Percentiles rank a stretch among this genome's conserved stretches.
Evolutionary conservation across 2,888 invertebrate genomes (phyloP).

Genomic region (Oscheius onirici): DNA sequence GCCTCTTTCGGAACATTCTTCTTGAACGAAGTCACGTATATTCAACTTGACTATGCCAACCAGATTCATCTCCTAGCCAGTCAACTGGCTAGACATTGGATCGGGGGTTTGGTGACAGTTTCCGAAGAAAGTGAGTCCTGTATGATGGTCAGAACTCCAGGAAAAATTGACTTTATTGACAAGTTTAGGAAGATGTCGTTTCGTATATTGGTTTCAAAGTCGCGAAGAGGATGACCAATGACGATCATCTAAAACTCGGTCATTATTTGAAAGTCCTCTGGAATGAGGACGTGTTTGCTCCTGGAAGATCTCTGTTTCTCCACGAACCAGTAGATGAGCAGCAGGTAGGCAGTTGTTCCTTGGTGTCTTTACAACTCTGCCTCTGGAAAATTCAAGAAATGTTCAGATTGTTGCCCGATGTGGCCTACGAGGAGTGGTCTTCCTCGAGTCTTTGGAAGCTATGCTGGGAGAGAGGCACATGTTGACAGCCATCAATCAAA

Average conservation of each 20-base stretch:
- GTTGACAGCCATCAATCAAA: slow-evolving; percentile 42
- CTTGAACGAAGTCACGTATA: slow-evolving; percentile 36
- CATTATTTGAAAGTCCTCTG: slow-evolving; percentile 43
- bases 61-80: slow-evolving; percentile 41
- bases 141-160: slow-evolving; percentile 35
- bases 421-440: slow-evolving; percentile 46
- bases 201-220: slow-evolving; percentile 45
- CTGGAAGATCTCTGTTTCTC: slow-evolving; percentile 39
- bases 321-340: slow-evolving; percentile 43
- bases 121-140: slow-evolving; percentile 41
- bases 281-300: slow-evolving; percentile 39
- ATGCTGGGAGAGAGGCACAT: slow-evolving; percentile 45
- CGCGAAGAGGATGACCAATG: slow-evolving; percentile 49
- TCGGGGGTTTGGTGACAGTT: slow-evolving; percentile 44
- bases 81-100: slow-evolving; percentile 49
- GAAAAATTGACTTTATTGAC: neutral
- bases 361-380: too few relatives aligned
- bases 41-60: slow-evolving; percentile 45
- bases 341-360: too few relatives aligned
- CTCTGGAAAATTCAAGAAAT: neutral
- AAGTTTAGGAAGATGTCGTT: slow-evolving; percentile 44
- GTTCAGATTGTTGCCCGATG: slow-evolving; percentile 42
- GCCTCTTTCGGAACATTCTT: slow-evolving; percentile 44
- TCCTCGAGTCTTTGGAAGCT: slow-evolving; percentile 45
- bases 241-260: slow-evolving; percentile 40